Conservation (phyloP, 1,140 invertebrate genomes). For the Araneus ventricosus region DNA sequence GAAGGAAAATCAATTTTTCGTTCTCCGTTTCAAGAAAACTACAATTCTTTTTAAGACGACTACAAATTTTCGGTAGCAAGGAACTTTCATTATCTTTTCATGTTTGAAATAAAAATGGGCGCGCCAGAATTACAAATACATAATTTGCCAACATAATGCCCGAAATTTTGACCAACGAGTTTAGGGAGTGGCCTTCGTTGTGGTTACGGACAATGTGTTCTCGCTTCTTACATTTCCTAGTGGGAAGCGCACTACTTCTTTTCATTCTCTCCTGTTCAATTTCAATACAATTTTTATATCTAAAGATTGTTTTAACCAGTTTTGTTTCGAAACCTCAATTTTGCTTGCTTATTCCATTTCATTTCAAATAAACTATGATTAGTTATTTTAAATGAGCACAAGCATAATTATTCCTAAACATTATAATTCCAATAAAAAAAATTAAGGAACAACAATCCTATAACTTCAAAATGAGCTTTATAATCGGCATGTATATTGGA, state of each 20-base stretch:
- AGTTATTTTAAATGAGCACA: too few relatives aligned
- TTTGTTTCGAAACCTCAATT: too few relatives aligned
- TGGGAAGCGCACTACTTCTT: not conserved
- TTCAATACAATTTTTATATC: not conserved
- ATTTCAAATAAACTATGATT: too few relatives aligned
- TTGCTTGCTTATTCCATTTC: too few relatives aligned
- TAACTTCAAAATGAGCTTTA: too few relatives aligned
- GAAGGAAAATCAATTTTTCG: too few relatives aligned
- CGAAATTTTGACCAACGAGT: not conserved
- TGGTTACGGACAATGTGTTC: not conserved
- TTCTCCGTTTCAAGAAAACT: not conserved
- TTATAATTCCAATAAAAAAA: too few relatives aligned
- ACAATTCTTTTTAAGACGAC: not conserved
- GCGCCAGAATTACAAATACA: slow-evolving; percentile 3
- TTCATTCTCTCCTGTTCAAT: not conserved
- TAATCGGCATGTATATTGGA: too few relatives aligned
- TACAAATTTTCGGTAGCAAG: slow-evolving; percentile 5
- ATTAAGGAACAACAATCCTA: too few relatives aligned
- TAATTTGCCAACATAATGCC: slow-evolving; percentile 45
- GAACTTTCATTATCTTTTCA: slow-evolving; percentile 53
- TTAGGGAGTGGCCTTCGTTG: not conserved
- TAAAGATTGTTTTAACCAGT: too few relatives aligned
- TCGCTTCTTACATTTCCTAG: not conserved
- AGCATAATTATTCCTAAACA: too few relatives aligned
- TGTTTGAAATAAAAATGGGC: slow-evolving; percentile 14